Base-by-base conservation (phyloP, 2,888 invertebrate species). In the Dasysyrphus albostriatus region DNA sequence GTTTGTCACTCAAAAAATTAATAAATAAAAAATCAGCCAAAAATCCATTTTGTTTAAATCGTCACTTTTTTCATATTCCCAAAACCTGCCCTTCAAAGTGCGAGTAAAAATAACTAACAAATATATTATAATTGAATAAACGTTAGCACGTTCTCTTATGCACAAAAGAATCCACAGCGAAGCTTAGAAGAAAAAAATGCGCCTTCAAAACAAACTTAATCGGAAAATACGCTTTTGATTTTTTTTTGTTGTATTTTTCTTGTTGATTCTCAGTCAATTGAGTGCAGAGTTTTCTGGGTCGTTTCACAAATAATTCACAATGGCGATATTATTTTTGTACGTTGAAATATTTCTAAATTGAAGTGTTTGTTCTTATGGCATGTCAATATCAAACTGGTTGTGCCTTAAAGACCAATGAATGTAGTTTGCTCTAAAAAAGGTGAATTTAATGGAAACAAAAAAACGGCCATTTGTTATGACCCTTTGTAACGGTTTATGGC, bases 361-460 rank as follows among this genome's bases (percentile, higher is more conserved):
- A 79, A 74, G 74, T 79, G 69, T 24, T 74, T 78, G 59, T 78
- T 61, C n/a, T 74, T 79, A 79, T 69, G 42, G 29, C 56, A 39
- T 74, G 69, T 63, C 76, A 79, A 74, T 83, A 63, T 59, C 59
- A 59, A 69, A 67, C 61, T 75, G 69, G 56, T 59, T 83, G 29
- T 24, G 24, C 14, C 14, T 59, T 39, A 47, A 78, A 78, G 59
- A n/a, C 39, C 44, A 54, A 54, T 70, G 61, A 56, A 73, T 69
- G 79, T 58, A 1, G 47, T 58, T 74, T 44, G 74, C 59, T 75
- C 69, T 39, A 56, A n/a, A 75, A 74, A 63, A 73, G 24, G 70
- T 70, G 39, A 42, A 42, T 72, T 65, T 59, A 58, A 42, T 63
- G 69, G 5, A 10, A 34, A 34, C 9, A 16, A n/a, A 5, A 24